Base-by-base conservation (phyloP, 2,888 invertebrate species). In the Eudemis profundana region DNA sequence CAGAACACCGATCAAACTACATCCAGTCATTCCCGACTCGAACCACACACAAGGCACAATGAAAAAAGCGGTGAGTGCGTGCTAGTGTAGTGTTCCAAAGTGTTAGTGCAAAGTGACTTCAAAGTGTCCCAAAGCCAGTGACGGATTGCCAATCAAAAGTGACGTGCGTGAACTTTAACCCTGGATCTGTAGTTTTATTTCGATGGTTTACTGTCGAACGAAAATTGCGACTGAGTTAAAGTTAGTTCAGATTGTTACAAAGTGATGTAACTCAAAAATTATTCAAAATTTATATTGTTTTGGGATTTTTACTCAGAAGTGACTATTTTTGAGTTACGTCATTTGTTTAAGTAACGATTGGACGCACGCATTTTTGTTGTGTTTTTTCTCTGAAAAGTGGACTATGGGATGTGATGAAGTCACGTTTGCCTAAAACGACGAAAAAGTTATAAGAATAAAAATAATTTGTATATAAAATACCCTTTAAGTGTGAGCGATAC, bases 11-110 rank as follows among this genome's bases (percentile, higher is more conserved):
- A 74, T 73, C 76, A 72, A 73, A 78, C 74, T 73, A 83, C 84
- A 92, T 91, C 92, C 91, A 92, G 92, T 92, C 82, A 85, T 81
- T 90, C 91, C 92, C 85, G 87, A 83, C 88, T 80, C 82, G 86
- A 84, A 85, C 84, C 87, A 89, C 84, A 86, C 81, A 80, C 86
- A 83, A 88, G 89, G 87, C 90, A 90, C 79, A 74, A 91, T 91
- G 91, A 91, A 84, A 85, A 88, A 73, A 81, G 78, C 90, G 90
- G 91, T 91, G 91, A 91, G 92, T 90, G 83, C 69, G 78, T 76
- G 64, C 51, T 64, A 73, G 76, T 77, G 76, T n/a, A n/a, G n/a
- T n/a, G n/a, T n/a, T n/a, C n/a, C 47, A 72, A 67, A 75, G 82
- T 82, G 84, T 71, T 29, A 81, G 84, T 86, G 81, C 46, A 46